Base-by-base conservation (phyloP, 2,888 invertebrate species). In the Tinea pellionella region DNA sequence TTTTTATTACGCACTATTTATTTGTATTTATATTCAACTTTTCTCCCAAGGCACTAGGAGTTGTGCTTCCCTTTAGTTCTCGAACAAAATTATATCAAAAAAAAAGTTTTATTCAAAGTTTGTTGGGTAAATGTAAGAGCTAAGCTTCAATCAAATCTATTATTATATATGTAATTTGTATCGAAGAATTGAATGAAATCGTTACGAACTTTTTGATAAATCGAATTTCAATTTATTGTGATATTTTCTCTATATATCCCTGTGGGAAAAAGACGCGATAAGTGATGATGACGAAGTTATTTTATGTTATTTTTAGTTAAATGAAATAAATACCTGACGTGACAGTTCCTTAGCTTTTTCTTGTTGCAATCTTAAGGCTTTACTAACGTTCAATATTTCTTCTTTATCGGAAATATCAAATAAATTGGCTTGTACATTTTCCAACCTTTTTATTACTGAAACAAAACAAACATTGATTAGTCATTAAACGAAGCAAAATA, bases 321-420 rank as follows among this genome's bases (percentile, higher is more conserved):
- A 24, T 24, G 2, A 24, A 24, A 24, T 24, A 24, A 24, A 24
- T 71, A 88, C 87, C 77, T 89, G 88, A 65, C 72, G 75, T 64
- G 85, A 77, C 29, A 86, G 66, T 66, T 88, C 86, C 66, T 85
- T 88, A 3, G 83, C 73, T 63, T 83, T 84, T 69, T 88, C 87
- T 69, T 89, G 85, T 64, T 89, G 87, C 58, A 80, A 83, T 87
- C 77, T 89, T 76, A 80, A 84, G 67, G 77, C 74, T 70, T 80
- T 84, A 66, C 88, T 88, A 18, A 79, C 69, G 63, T 73, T 78
- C 69, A 94, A 77, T 75, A 93, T 86, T 19, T 89, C 88, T 62
- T 92, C 92, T 66, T 90, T 90, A 71, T 92, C 91, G 47, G 89
- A 89, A 43, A 91, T 88, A 64, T 90, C 90, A 63, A 92, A 90